phyloP scores from a whole-genome alignment of 2,113 vertebrate genomes.

The Oreochromis niloticus region DNA sequence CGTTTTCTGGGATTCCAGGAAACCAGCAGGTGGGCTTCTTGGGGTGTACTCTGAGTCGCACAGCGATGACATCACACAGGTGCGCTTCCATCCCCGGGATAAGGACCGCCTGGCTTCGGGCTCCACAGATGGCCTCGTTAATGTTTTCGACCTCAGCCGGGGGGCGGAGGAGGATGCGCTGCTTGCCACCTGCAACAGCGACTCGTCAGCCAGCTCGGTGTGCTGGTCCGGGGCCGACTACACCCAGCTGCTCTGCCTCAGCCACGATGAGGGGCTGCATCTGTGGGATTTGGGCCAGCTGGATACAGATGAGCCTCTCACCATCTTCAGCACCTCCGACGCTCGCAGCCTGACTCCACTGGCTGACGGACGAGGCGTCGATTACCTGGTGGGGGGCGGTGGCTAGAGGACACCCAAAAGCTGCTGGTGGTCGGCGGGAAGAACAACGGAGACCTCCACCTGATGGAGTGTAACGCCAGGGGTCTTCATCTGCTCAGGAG shows the following conservation, averaged over 20 bases:
- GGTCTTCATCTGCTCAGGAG: constrained; percentile 72
- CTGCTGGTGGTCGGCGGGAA: constrained; percentile 82
- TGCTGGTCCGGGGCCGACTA: constrained; percentile 81
- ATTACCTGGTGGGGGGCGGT: constrained; percentile 86
- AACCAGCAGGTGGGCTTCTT: constrained; percentile 39
- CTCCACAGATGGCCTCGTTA: constrained; percentile 90
- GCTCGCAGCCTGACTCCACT: constrained; percentile 58
- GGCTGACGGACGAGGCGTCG: constrained; percentile 47
- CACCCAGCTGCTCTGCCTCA: constrained; percentile 81
- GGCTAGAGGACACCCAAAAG: constrained; percentile 74
- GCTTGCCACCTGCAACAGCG: constrained; percentile 83
- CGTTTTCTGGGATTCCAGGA: constrained; percentile 90
- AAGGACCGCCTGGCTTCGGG: constrained; percentile 80
- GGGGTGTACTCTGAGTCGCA: constrained; percentile 94
- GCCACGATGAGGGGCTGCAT: constrained; percentile 86
- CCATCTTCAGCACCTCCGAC: constrained; percentile 71
- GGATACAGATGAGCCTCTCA: constrained; percentile 80
- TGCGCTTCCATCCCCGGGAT: constrained; percentile 83
- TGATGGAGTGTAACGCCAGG: constrained; percentile 70
- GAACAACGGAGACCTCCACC: constrained; percentile 73
- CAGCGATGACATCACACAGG: constrained; percentile 88
- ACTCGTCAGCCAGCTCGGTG: constrained; percentile 79
- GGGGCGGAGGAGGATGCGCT: constrained; percentile 86
- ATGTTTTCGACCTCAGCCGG: constrained; percentile 85
- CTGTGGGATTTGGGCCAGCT: constrained; percentile 86